Evolutionary conservation across 2,888 invertebrate genomes (phyloP).

Genomic region (Bellardia pandia): DNA sequence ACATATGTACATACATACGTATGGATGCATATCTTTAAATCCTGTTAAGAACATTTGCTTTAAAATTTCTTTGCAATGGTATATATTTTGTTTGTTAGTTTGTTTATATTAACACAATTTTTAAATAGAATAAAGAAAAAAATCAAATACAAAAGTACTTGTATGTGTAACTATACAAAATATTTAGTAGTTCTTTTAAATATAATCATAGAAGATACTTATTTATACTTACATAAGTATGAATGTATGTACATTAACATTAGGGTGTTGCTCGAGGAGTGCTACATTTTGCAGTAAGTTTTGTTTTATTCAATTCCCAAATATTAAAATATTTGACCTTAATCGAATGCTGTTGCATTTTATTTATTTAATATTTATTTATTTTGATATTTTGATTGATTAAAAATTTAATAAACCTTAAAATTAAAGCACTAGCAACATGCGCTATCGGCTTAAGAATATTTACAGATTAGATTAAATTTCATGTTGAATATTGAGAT

Average conservation of each 20-base stretch:
- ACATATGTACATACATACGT: neutral
- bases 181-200: conserved; percentile 21
- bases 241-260: neutral
- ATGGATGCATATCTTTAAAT: neutral
- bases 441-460: no score
- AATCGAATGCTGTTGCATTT: no score
- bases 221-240: neutral
- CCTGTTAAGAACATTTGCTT: conserved; percentile 12
- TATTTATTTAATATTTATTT: no score
- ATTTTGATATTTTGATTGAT: no score
- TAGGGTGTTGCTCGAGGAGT: neutral
- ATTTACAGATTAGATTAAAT: no score
- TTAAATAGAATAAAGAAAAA: neutral
- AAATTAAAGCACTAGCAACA: no score
- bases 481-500: no score
- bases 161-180: neutral
- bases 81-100: neutral
- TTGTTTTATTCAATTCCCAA: no score
- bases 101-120: conserved; percentile 10
- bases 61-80: neutral
- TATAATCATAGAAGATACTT: conserved; percentile 14
- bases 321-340: no score
- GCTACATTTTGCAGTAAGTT: no score
- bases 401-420: no score
- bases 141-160: neutral